These are phyloP conservation scores for Himalopsyche anomala DNA, from an alignment of 2,888 invertebrate genomes.

Conservation along the genomic window DNA sequence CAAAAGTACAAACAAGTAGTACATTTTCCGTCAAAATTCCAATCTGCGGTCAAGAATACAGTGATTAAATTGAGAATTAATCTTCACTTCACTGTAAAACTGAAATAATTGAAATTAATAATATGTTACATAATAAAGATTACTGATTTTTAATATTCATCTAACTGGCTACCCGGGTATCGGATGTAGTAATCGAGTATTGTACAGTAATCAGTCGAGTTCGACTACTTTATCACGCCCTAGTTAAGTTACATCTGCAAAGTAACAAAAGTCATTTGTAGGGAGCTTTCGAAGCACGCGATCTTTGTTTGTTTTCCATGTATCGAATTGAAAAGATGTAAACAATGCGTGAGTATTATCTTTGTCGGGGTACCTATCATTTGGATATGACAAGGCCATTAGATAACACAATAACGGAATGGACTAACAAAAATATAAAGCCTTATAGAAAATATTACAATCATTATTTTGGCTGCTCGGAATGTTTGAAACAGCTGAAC, in stretches of 20 bases:
- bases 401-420: constrained; percentile 9
- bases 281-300: constrained; percentile 24
- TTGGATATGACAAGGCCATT: constrained; percentile 38
- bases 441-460: not conserved
- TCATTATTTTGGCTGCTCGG: not conserved
- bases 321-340: constrained; percentile 12
- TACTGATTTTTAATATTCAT: no score
- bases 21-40: no score
- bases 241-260: not conserved
- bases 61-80: no score
- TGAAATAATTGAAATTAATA: no score
- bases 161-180: no score
- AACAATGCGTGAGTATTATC: constrained; percentile 34
- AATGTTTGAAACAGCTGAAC: not conserved
- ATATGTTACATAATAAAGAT: no score
- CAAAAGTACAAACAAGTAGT: no score
- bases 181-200: no score
- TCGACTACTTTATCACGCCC: no score
- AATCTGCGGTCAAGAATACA: no score
- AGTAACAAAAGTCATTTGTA: constrained; percentile 38
- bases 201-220: no score
- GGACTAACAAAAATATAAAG: not conserved
- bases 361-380: not conserved
- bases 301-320: constrained; percentile 31
- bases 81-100: no score